Evolutionary conservation across 2,888 invertebrate genomes (phyloP), one percentile per base, ranked within the genome.

Genomic region (Physocephala rufipes): DNA sequence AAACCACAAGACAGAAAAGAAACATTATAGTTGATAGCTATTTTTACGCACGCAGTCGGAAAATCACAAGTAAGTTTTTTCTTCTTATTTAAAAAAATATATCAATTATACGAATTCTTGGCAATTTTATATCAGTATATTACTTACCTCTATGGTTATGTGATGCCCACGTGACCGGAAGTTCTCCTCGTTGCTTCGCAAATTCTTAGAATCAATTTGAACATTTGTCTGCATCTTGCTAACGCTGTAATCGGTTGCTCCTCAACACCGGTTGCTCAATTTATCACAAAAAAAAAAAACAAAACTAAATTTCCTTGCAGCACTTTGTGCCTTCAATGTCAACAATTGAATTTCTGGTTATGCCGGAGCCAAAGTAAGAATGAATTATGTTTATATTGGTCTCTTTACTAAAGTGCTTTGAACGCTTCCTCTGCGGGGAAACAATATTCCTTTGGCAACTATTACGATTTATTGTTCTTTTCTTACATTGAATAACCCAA

Each of bases 221-320:
- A 92, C 92, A 86, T 92, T 92, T 49, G 92, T 92, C 89, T 92
- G 92, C 92, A 92, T 92, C 76, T 73, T 82, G 78, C 12, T 93
- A 92, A 7, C 51, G 16, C 21, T n/a, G 21, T 21, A 4, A 12
- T 24, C 24, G 58, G 58, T 58, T 15, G 24, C 47, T 16, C 19
- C n/a, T n/a, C 45, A 13, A 47, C 47, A 47, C 63, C 47, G 47
- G 63, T 63, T 63, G 63, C 63, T 63, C 15, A 15, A 15, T 16
- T 61, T 59, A 2, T 1, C 19, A 1, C 19, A 30, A 61, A 30
- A 26, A 2, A 61, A 61, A 61, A 26, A 16, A 1, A 9, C 16
- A 26, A 24, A 26, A 2, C 13, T 19, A 21, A 58, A 9, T 19
- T 43, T 15, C 2, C 47, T n/a, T 16, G 24, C 26, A 12, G 2